These are phyloP conservation scores for Venustaconcha ellipsiformis DNA, from an alignment of 1,140 invertebrate species.

Conservation along the genomic window DNA sequence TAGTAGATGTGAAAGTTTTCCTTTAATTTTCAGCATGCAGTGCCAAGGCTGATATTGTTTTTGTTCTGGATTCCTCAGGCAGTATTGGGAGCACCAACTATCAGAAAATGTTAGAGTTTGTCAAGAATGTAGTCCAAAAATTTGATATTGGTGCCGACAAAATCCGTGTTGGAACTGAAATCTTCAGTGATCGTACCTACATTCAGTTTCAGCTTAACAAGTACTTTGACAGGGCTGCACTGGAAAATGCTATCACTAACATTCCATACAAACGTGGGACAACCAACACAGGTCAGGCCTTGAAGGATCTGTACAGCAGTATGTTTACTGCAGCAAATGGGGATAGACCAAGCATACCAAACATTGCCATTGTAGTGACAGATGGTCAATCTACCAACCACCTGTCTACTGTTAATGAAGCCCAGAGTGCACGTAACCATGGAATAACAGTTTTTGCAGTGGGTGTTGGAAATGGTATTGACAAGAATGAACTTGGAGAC, in stretches of 20 bases:
- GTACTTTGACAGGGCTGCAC: slow-evolving; percentile 11
- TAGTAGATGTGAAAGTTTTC: too few relatives aligned
- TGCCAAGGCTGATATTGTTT: slow-evolving; percentile 46
- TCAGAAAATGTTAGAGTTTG: slow-evolving; percentile 48
- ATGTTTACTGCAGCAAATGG: slow-evolving; percentile 37
- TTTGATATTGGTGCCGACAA: slow-evolving; percentile 45
- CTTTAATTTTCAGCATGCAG: slow-evolving; percentile 1
- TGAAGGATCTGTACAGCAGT: slow-evolving; percentile 35
- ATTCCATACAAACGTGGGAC: slow-evolving; percentile 46
- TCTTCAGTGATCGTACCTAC: slow-evolving; percentile 40
- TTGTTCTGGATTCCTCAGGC: slow-evolving; percentile 50
- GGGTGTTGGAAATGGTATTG: slow-evolving; percentile 42
- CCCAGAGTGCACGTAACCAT: slow-evolving; percentile 11
- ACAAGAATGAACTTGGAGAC: slow-evolving; percentile 42
- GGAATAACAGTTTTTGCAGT: slow-evolving; percentile 50
- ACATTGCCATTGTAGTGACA: slow-evolving; percentile 41
- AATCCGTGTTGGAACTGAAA: slow-evolving; percentile 41
- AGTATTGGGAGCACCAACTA: slow-evolving; percentile 47
- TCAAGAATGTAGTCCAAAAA: slow-evolving; percentile 33
- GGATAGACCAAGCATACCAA: slow-evolving; percentile 33
- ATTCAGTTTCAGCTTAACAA: slow-evolving; percentile 42
- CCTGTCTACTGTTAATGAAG: slow-evolving; percentile 8
- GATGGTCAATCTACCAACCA: slow-evolving; percentile 41
- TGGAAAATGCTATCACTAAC: slow-evolving; percentile 38
- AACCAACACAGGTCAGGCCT: slow-evolving; percentile 48